Evolutionary conservation across 2,888 invertebrate genomes (phyloP), one percentile per base, ranked within the genome.

Genomic region (Ophonus ardosiacus): DNA sequence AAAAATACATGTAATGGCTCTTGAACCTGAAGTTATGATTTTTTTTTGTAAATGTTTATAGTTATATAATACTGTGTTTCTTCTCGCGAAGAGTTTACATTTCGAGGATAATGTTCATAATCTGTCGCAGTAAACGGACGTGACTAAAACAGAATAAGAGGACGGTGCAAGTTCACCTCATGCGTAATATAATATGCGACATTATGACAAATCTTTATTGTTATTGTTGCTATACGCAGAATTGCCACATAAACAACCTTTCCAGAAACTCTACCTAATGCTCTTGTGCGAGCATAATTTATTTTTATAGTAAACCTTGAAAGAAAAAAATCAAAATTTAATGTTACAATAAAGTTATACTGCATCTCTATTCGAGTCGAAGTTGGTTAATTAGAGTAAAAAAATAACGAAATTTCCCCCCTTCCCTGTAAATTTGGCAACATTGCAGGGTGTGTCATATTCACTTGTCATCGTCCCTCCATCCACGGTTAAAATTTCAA

Each of bases 171-270:
- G 18, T 10, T 40, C 31, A 78, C 31, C 57, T 78, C 31, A n/a
- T 78, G 40, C 57, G 78, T 78, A 78, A 78, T 57, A 31, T 57
- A 78, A 78, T 78, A 78, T 78, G 78, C 31, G 78, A 57, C 56
- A 56, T 78, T 57, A 78, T 78, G 78, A 57, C 71, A 74, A 43
- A 74, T 56, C 78, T 78, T 57, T 78, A 78, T 78, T 78, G 40
- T 78, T 57, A 78, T 57, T 78, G 71, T 74, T 74, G 43, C 17
- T 74, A 18, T 74, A 43, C 71, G 71, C 18, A 74, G 71, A 74
- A 68, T 13, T 24, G n/a, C 68, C 15, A 15, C 8, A 68, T 31
- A 68, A 68, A 68, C 68, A 68, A 24, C 13, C 31, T 68, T 38
- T 15, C 68, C 24, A 6, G 38, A 68, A 68, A 68, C 0, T 38